A percentile compares a stretch with the other conserved stretches of the same genome.
Conservation (phyloP, 2,797 vertebrate species). For the Allobates femoralis region DNA sequence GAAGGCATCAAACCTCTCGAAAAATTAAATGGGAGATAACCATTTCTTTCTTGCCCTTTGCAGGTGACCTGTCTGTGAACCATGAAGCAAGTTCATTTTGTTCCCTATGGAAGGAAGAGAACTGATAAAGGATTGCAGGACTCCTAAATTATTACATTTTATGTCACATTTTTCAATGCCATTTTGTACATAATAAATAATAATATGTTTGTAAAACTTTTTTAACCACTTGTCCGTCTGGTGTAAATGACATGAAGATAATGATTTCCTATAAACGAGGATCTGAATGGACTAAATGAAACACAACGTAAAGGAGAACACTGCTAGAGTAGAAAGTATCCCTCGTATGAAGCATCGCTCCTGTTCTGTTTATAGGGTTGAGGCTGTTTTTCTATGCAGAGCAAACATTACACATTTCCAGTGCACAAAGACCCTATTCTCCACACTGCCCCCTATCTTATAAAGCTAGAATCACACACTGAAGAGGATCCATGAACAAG, state of each 20-base stretch:
- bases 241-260: not conserved
- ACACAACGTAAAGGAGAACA: too few species aligned
- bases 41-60: not conserved
- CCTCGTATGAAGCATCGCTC: too few species aligned
- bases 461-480: too few species aligned
- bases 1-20: too few species aligned
- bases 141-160: conserved; percentile 30
- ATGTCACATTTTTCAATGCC: not conserved
- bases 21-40: too few species aligned
- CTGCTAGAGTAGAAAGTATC: too few species aligned
- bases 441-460: too few species aligned
- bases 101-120: not conserved
- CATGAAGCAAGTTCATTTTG: not conserved
- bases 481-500: too few species aligned
- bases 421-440: too few species aligned
- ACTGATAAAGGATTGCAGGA: not conserved
- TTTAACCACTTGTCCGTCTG: not conserved
- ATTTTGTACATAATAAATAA: conserved; percentile 30
- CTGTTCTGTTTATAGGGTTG: too few species aligned
- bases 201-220: conserved; percentile 5
- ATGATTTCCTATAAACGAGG: not conserved
- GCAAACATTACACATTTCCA: too few species aligned
- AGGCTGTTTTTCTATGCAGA: too few species aligned
- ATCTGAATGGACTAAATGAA: not conserved
- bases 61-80: not conserved